Base-by-base conservation (phyloP, 2,888 invertebrate species). In the Orchestes rusci region DNA sequence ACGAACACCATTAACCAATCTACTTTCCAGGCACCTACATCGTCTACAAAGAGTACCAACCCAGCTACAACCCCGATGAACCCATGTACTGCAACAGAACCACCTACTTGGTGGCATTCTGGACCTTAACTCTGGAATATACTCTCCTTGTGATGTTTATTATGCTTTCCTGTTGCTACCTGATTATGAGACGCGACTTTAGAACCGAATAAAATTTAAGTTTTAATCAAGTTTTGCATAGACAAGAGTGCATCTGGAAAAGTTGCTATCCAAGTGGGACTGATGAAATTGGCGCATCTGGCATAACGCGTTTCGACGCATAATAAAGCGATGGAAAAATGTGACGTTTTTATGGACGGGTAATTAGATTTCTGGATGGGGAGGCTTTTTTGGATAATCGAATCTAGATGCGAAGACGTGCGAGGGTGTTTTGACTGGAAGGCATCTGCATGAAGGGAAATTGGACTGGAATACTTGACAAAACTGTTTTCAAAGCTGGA, bases 41-140 rank as follows among this genome's bases (percentile, higher is more conserved):
- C 50, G 60, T 65, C 16, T 64, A 62, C 37, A 58, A 53, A 37
- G 63, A 64, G 48, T 65, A 63, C 39, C 58, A 62, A 53, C 65
- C 65, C 12, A 61, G 59, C 17, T 63, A 61, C 48, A 53, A 55
- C 3, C 31, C 48, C 28, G 34, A 34, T 27, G 41, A 46, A 18
- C 39, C 39, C 1, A 16, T 36, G 8, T 61, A 63, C 41, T 65
- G 65, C 44, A 59, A 64, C 36, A 52, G 63, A 42, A 61, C 60
- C 5, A 59, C 61, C 1, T 65, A 60, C 50, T 52, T 64, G 34
- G 49, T 64, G 7, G 59, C 64, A 3, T 67, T 67, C 50, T 67
- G 66, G 67, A 56, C 62, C 20, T 52, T 66, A 16, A 63, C 63
- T 2, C 51, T 66, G 17, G 62, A 65, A 35, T 63, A 66, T 43